Evolutionary conservation across 2,888 invertebrate genomes (phyloP), one percentile per base, ranked within the genome.

Genomic region (Dryobota labecula): DNA sequence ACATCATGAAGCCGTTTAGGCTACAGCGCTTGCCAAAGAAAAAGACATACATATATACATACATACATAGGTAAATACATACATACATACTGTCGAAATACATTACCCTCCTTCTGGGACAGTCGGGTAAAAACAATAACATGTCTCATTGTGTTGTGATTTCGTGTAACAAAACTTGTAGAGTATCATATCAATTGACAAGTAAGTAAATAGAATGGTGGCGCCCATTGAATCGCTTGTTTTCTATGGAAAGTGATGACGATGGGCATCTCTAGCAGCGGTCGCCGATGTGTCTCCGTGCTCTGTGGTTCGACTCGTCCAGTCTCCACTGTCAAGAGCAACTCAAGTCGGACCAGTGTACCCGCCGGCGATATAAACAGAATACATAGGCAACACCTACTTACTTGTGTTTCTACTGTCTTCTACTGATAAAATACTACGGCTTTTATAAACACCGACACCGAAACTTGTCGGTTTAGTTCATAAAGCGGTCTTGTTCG

Each of bases 331-430:
- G 76, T 56, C 69, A 63, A 65, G 60, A 67, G 43, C 53, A 73
- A 73, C 63, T 72, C 30, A 78, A 78, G 67, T 68, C 27, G 71
- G 58, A 54, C 79, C 63, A 77, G 62, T 70, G 60, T 51, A 57
- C 36, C 58, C 64, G 47, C 11, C n/a, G 45, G 56, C 60, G 45
- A 38, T 30, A 68, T 38, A 24, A 43, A 49, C 43, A 27, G 15
- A 41, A n/a, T 53, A 65, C 65, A 65, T 49, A 45, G 15, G 18
- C 58, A 41, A 53, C 41, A 43, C 15, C 30, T 51, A 57, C 30
- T 18, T 57, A 65, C 65, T 51, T 49, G 49, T 49, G 27, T 57
- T 27, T 7, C 18, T 57, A 30, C 30, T 38, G 36, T 45, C 51
- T 43, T 30, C 4, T 38, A 54, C 18, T 47, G 20, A 30, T 45